A percentile compares a stretch with the other conserved stretches of the same genome.
phyloP scores from a whole-genome alignment of 2,797 vertebrate species.

The Myotis myotis region DNA sequence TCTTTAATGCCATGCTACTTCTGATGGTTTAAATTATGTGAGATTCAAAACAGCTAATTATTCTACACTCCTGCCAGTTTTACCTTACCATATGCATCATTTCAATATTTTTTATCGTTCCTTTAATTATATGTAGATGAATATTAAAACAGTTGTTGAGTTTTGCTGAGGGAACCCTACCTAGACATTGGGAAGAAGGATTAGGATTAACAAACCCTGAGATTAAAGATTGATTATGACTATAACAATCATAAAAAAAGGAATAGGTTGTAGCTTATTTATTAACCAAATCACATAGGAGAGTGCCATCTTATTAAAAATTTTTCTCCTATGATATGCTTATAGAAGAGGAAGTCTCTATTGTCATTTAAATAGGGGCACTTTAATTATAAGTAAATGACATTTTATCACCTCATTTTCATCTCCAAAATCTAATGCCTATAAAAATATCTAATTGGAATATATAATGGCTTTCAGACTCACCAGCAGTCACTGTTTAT shows the following conservation, averaged over 20 bases:
- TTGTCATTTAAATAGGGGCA: background rate
- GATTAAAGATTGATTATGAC: background rate
- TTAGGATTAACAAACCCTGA: background rate
- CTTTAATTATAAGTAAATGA: background rate
- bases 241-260: background rate
- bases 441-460: background rate
- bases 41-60: background rate
- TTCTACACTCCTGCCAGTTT: background rate
- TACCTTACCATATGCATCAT: background rate
- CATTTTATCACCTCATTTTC: conserved; percentile 35
- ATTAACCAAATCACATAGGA: background rate
- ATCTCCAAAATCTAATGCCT: background rate
- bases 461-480: background rate
- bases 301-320: background rate
- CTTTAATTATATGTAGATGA: background rate
- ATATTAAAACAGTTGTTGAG: background rate
- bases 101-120: background rate
- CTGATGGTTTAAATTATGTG: background rate
- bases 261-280: background rate
- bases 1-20: background rate
- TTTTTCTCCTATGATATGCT: background rate
- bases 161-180: background rate
- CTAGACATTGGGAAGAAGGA: background rate
- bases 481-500: background rate
- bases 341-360: conserved; percentile 9